A percentile compares a stretch with the other conserved stretches of the same genome.
phyloP scores from a whole-genome alignment of 2,888 invertebrate genomes.

The Scrobipalpa costella region DNA sequence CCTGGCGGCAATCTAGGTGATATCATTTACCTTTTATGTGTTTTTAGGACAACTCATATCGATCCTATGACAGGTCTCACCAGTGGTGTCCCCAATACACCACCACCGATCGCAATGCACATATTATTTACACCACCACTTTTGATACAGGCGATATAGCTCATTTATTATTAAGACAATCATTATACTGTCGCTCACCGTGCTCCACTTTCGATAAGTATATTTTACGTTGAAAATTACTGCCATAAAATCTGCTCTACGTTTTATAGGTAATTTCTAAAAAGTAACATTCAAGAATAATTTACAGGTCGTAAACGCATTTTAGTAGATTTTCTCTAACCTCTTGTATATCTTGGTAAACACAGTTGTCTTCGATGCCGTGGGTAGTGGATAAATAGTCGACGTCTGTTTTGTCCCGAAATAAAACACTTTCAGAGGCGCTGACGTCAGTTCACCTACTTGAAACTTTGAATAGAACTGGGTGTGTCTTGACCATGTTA shows the following conservation, averaged over 20 bases:
- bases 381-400: background rate
- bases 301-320: background rate
- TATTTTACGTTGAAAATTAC: background rate
- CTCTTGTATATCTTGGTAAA: background rate
- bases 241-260: background rate
- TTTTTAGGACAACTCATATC: slow-evolving; percentile 2
- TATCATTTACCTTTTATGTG: background rate
- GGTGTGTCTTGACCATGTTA: background rate
- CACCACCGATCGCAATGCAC: background rate
- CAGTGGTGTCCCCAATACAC: background rate
- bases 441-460: slow-evolving; percentile 7
- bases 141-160: slow-evolving; percentile 1
- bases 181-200: background rate
- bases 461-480: slow-evolving; percentile 2
- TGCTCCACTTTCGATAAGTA: background rate
- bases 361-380: background rate
- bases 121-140: slow-evolving; percentile 4
- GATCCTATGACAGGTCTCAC: background rate
- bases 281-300: background rate
- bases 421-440: slow-evolving; percentile 12
- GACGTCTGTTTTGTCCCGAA: background rate
- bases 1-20: background rate
- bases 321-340: slow-evolving; percentile 8
- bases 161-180: slow-evolving; percentile 8
- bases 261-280: background rate